Base-by-base conservation (phyloP, 2,888 invertebrate genomes). In the Panzeria rudis region DNA sequence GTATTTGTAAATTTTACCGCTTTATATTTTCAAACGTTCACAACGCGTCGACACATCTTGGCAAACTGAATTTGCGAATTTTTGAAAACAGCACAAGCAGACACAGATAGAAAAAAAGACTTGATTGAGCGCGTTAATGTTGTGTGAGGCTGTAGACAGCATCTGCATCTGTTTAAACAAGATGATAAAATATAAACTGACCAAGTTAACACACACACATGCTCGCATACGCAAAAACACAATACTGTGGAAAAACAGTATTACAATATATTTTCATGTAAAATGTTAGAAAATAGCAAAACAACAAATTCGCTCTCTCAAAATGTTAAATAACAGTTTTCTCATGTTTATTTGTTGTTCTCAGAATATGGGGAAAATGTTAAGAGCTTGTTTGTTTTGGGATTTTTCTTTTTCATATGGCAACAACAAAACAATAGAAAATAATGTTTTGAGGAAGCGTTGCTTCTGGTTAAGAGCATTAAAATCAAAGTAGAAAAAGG, bases 61-160 rank as follows among this genome's bases (percentile, higher is more conserved):
- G 89, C 88, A 89, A 90, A 90, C 91, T 90, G 89, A 90, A 86
- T 87, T 87, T 89, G 89, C 86, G 87, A 90, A 89, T 90, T 90
- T 90, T 90, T 87, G 88, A 87, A 89, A 90, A 87, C 86, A 88
- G 72, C 38, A 76, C 62, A 52, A 32, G 8, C 32, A 15, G n/a
- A 61, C 15, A 29, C 54, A 44, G 17, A 15, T n/a, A 35, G 38
- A 11, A 38, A 25, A 13, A 62, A 29, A 64, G 15, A 61, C 29
- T 20, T 52, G 64, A 71, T 66, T 68, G 29, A 59, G 32, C 62
- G 66, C 35, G 52, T 71, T 62, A 87, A 88, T 87, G 86, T 83
- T 89, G 88, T 20, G 44, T 86, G 44, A 44, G 41, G 29, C 54
- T 47, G 32, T 56, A n/a, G 81, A 83, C 87, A 83, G 62, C 81